Evolutionary conservation across 1,140 invertebrate genomes (phyloP), one percentile per base, ranked within the genome.

Genomic region (Chrysopa pallens): DNA sequence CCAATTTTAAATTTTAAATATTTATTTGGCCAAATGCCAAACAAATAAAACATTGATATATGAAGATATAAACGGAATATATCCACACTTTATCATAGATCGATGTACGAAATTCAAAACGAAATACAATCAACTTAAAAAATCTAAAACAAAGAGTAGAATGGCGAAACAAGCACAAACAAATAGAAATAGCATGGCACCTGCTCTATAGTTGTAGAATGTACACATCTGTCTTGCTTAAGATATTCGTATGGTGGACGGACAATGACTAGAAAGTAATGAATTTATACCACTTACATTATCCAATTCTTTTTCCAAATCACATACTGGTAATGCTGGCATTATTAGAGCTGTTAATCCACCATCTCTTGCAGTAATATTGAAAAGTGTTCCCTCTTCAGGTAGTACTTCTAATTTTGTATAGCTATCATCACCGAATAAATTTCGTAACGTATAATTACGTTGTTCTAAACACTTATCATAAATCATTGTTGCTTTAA

Each of bases 401-500:
- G 74, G 74, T 35, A 75, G 54, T 11, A 61, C 48, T 44, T 57
- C 56, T 4, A 55, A 53, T 1, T 62, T 62, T 44, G 71, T 69
- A 39, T 62, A 62, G 13, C 59, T 53, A 6, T 46, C 46, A 6
- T 66, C 58, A 0, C 75, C 71, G 43, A 72, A 73, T 28, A 73
- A 49, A 27, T 63, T 64, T 2, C 70, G 48, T 5, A 81, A 49
- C 8, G 73, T 76, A 45, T 55, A 51, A 57, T 82, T 80, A 45
- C 74, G 66, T 29, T 72, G 66, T 6, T 64, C 61, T 36, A 86
- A 60, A 54, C 84, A 89, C 50, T 76, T 73, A 47, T 84, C 78
- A 52, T 84, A 82, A 5, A 79, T 78, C 73, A 81, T 79, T 0
- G 82, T 83, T 0, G 87, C 87, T 63, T 93, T 95, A 56, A 92